Evolutionary conservation across 2,113 vertebrate genomes (phyloP), one percentile per base, ranked within the genome.

Genomic region (Tetrao urogallus): DNA sequence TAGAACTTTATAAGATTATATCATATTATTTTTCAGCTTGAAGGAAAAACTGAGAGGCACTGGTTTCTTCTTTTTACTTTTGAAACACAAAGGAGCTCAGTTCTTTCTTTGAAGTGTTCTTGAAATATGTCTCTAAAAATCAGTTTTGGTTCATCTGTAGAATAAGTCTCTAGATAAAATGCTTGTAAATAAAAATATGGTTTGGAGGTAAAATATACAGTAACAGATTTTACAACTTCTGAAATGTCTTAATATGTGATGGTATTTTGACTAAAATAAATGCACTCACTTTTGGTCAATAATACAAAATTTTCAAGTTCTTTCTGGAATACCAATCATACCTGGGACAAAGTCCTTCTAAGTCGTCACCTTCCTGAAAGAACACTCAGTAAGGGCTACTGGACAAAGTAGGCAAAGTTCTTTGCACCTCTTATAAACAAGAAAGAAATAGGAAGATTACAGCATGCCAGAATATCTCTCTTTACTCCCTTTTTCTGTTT

Each of bases 121-220:
- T 91, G 75, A n/a, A 71, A 11, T 61, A 54, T 32, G 2, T 75
- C 81, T 72, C 64, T 63, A 50, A 79, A 57, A 30, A 90, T 79
- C 66, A 30, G 38, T 80, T 89, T 78, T 36, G 45, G 71, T 72
- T 76, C 4, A 14, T 30, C 38, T 66, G 30, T 75, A 70, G 82
- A 90, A 81, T 52, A 43, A 24, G 6, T 50, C 72, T 93, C 63
- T 73, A 66, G 25, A 56, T 95, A 83, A 63, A 92, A 52, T n/a
- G 63, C 42, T 94, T 89, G 20, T 92, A 60, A 69, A 74, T 27
- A 27, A 82, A 77, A 88, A 61, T 92, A 28, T 81, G 8, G 5
- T 89, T 96, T 94, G 27, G 54, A 47, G 52, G 16, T 69, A 16
- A 92, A 85, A 89, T n/a, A 34, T 82, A 79, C 63, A 91, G 45